Base-by-base conservation (phyloP, 2,888 invertebrate species). In the Pyralis farinalis region DNA sequence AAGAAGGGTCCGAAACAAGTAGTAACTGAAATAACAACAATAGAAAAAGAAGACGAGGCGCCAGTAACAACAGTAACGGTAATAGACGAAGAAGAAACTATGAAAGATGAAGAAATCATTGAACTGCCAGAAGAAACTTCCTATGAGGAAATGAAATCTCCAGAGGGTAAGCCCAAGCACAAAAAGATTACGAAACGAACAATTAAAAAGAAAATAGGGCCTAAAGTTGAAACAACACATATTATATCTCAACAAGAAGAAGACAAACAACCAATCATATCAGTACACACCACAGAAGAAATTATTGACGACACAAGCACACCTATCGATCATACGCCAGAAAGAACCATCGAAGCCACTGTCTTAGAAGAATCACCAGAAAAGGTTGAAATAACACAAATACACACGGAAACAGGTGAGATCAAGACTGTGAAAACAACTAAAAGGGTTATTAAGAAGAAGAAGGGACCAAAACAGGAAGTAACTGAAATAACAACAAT, bases 1-100 rank as follows among this genome's bases (percentile, higher is more conserved):
- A 58, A 67, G 46, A 54, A 64, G 33, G 78, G 68, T 2, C 63
- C 57, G 10, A 72, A 70, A 42, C 51, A 83, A 51, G 63, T 76
- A 54, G 50, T 79, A 49, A 57, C 72, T 41, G 49, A 81, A 62
- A 55, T 80, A 0, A 53, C 52, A 1, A 84, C 84, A 12, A 55
- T 69, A 0, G 64, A 72, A 46, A 64, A 65, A 35, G 65, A 58
- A 25, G 61, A 62, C 22, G 54, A 71, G 42, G 50, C 44, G 0
- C 58, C 61, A 0, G 40, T 62, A 0, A 62, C 51, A 0, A 55
- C 54, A 0, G 49, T 57, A 1, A 37, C 34, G 0, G 47, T 57
- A 3, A 70, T 52, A 34, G 53, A 72, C 72, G 44, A 49, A 9
- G 2, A 2, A 3, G 49, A 49, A 39, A 41, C 46, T 0, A 1